These are phyloP conservation scores for Laticauda colubrina DNA, from an alignment of 2,113 vertebrate genomes.

Conservation along the genomic window DNA sequence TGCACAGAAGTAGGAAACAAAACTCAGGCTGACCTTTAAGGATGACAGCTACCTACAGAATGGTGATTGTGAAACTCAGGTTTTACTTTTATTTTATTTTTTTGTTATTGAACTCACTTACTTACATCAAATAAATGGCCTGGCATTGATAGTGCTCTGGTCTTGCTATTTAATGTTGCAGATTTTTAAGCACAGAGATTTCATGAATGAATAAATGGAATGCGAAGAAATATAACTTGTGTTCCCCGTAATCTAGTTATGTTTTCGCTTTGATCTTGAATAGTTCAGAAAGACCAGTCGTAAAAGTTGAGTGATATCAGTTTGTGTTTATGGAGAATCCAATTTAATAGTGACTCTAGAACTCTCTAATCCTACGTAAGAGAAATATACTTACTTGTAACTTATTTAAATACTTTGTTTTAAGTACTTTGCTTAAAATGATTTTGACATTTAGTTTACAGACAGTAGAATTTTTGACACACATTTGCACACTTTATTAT, in stretches of 20 bases:
- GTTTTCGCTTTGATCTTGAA: background rate
- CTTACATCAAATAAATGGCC: slow-evolving; percentile 11
- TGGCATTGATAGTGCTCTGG: slow-evolving; percentile 15
- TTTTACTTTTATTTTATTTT: slow-evolving; percentile 16
- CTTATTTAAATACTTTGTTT: background rate
- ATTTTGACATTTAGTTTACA: background rate
- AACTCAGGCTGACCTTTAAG: background rate
- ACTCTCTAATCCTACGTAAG: background rate
- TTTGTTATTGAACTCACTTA: slow-evolving; percentile 28
- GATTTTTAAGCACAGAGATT: slow-evolving; percentile 22
- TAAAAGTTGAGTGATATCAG: background rate
- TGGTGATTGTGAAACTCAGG: background rate
- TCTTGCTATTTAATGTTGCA: background rate
- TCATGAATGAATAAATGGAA: background rate
- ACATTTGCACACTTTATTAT: background rate
- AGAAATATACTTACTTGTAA: background rate
- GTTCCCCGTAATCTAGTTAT: background rate
- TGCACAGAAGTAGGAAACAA: background rate
- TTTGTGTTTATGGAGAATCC: slow-evolving; percentile 6
- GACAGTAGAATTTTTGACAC: background rate
- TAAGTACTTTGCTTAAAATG: background rate
- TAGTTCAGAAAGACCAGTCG: background rate
- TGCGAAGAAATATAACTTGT: background rate
- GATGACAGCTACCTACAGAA: background rate
- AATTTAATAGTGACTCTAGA: background rate